Conservation (phyloP, 1,140 invertebrate genomes). For the Conus betulinus region DNA sequence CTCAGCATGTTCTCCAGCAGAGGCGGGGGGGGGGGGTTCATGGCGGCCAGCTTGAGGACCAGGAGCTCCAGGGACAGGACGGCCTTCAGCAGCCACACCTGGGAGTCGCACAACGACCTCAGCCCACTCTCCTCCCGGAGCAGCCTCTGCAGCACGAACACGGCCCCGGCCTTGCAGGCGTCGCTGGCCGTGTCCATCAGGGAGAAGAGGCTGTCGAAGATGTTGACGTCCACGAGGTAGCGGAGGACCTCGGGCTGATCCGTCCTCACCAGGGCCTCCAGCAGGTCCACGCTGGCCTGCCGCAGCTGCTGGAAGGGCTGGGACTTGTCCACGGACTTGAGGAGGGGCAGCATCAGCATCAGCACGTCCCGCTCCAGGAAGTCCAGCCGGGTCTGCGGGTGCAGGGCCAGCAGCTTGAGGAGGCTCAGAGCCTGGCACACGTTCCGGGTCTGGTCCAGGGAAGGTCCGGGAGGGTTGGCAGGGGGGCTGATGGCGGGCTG, state of each 20-base stretch:
- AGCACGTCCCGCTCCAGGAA: neutral
- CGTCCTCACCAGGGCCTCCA: neutral
- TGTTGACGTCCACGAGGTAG: neutral
- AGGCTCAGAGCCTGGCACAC: neutral
- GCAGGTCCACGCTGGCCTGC: neutral
- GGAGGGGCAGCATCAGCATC: neutral
- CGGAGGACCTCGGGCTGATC: neutral
- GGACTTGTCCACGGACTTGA: constrained; percentile 4
- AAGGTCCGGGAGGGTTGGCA: neutral
- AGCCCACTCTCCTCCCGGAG: neutral
- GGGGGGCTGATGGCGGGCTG: neutral
- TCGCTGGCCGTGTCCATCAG: neutral
- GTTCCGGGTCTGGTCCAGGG: neutral
- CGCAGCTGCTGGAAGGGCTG: neutral
- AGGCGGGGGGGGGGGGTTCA: neutral
- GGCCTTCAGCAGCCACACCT: neutral
- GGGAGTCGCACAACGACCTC: neutral
- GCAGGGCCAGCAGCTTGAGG: neutral
- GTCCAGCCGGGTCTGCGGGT: neutral
- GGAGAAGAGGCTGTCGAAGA: neutral
- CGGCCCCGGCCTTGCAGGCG: neutral
- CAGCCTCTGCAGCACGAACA: neutral
- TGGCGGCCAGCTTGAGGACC: neutral
- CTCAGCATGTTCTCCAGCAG: neutral
- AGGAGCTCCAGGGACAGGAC: neutral